Evolutionary conservation across 2,888 invertebrate genomes (phyloP).

Genomic region (Amiota mariae): DNA sequence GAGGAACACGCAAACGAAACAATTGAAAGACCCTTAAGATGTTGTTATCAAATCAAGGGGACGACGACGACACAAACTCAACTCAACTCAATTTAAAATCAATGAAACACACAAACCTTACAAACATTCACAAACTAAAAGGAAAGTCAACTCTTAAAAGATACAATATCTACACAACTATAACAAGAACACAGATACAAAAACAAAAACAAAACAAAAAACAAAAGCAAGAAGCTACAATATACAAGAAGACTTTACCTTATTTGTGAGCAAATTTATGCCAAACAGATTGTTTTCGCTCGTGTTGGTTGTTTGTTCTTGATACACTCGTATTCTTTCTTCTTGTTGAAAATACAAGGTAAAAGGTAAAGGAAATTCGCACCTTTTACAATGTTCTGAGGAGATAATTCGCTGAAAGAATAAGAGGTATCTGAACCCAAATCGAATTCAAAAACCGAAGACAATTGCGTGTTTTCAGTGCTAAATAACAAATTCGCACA

Average conservation of each 20-base stretch:
- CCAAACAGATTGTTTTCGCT: slow-evolving; percentile 38
- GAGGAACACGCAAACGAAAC: background rate
- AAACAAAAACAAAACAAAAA: background rate
- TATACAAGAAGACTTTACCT: slow-evolving; percentile 19
- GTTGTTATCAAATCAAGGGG: slow-evolving; percentile 38
- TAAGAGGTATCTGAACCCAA: slow-evolving; percentile 19
- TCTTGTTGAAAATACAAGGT: no score
- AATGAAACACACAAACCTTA: slow-evolving; percentile 33
- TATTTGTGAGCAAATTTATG: slow-evolving; percentile 47
- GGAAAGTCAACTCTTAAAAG: slow-evolving; percentile 35
- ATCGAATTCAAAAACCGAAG: slow-evolving; percentile 41
- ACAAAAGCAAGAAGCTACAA: slow-evolving; percentile 1
- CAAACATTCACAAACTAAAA: background rate
- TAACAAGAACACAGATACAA: slow-evolving; percentile 36
- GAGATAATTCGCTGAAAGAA: background rate
- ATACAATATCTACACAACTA: slow-evolving; percentile 53
- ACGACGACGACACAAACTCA: slow-evolving; percentile 40
- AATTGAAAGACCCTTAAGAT: slow-evolving; percentile 27
- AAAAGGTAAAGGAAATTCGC: slow-evolving; percentile 43
- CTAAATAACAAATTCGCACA: slow-evolving; percentile 72
- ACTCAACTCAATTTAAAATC: slow-evolving; percentile 53
- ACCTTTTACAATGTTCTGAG: slow-evolving; percentile 45
- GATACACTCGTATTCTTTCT: background rate
- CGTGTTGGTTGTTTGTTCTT: slow-evolving; percentile 1
- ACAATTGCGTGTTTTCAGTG: slow-evolving; percentile 68